These are phyloP conservation scores for Tetramorium parvispinum DNA, from an alignment of 1,140 invertebrate species.

Conservation along the genomic window DNA sequence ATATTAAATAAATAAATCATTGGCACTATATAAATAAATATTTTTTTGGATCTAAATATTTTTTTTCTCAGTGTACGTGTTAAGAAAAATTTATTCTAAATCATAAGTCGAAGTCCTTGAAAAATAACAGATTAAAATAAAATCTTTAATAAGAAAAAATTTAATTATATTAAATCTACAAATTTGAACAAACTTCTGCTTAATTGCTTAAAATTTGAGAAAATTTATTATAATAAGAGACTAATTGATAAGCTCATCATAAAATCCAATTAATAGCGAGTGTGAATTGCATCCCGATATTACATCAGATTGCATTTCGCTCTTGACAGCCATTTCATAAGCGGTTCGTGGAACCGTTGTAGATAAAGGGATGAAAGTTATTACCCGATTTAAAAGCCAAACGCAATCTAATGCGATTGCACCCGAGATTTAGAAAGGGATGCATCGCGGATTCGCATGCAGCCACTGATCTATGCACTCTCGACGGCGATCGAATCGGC, in stretches of 20 bases:
- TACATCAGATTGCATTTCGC: not conserved
- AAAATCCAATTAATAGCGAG: not conserved
- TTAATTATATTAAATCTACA: not conserved
- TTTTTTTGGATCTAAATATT: too few species aligned
- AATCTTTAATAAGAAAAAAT: not conserved
- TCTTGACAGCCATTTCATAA: conserved; percentile 3
- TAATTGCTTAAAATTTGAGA: not conserved
- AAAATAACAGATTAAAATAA: not conserved
- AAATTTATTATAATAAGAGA: not conserved
- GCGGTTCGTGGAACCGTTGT: not conserved
- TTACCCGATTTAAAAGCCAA: conserved; percentile 49
- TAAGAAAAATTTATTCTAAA: not conserved
- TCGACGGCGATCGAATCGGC: conserved; percentile 39
- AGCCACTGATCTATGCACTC: conserved; percentile 39
- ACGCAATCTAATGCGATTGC: conserved; percentile 48
- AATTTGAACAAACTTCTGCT: not conserved
- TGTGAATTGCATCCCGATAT: not conserved
- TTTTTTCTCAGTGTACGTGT: too few species aligned
- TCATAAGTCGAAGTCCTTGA: not conserved
- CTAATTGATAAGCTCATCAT: not conserved
- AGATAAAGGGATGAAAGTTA: conserved; percentile 25
- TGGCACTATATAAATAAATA: too few species aligned
- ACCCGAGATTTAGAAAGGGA: conserved; percentile 14
- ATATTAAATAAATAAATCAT: too few species aligned
- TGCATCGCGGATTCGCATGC: not conserved